Conservation (phyloP, 2,888 invertebrate species). For the Melieria picta region DNA sequence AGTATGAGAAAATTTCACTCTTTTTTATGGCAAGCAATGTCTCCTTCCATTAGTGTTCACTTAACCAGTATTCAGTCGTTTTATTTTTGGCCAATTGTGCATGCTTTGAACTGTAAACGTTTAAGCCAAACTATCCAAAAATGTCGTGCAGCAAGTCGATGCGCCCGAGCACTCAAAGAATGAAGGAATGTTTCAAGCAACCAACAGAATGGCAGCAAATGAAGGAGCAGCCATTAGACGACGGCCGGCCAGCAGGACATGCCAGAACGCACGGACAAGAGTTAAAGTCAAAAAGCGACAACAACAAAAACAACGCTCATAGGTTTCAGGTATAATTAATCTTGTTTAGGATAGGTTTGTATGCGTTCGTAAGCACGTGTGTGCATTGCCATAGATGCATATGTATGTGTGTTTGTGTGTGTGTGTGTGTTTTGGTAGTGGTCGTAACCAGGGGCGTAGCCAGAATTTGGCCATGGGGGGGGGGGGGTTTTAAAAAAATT, state of each 20-base stretch:
- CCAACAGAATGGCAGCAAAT: slow-evolving; percentile 1
- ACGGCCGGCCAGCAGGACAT: no score
- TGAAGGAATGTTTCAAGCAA: neutral
- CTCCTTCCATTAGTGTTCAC: no score
- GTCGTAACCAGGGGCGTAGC: no score
- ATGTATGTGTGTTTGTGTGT: slow-evolving; percentile 37
- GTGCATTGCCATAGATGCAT: neutral
- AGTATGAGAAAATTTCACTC: no score
- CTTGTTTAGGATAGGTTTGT: slow-evolving; percentile 56
- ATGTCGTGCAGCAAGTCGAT: neutral
- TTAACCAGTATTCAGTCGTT: no score
- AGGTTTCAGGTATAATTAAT: slow-evolving; percentile 63
- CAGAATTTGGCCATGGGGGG: no score
- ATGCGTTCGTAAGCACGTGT: slow-evolving; percentile 23
- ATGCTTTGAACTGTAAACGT: neutral
- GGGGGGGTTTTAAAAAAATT: no score
- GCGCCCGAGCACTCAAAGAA: neutral
- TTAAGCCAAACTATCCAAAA: neutral
- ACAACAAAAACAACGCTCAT: neutral
- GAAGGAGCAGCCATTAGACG: neutral
- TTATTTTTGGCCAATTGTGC: no score
- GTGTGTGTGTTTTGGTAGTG: slow-evolving; percentile 29
- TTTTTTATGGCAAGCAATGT: no score
- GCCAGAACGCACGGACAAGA: neutral
- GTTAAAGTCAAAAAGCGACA: slow-evolving; percentile 23